Conservation (phyloP, 2,888 invertebrate species). For the Pecten maximus region DNA sequence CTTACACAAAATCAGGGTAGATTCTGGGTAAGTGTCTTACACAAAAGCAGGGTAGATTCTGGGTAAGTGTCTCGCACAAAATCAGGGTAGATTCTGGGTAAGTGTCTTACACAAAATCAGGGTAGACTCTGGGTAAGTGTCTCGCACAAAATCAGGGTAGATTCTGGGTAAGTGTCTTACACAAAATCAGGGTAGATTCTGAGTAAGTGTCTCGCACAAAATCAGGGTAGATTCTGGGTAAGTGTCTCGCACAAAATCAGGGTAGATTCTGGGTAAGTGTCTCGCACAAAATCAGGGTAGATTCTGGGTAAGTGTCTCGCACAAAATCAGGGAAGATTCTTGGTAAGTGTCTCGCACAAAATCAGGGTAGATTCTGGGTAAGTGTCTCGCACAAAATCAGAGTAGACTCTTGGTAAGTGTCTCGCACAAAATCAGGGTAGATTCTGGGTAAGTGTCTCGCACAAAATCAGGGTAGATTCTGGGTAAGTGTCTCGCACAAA, state of each 20-base stretch:
- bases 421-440: not conserved
- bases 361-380: not conserved
- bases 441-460: not conserved
- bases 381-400: not conserved
- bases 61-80: slow-evolving; percentile 6
- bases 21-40: not conserved
- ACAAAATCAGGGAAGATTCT: not conserved
- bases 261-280: not conserved
- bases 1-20: not conserved
- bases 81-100: not conserved
- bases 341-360: not conserved
- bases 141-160: not conserved
- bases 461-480: not conserved
- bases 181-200: not conserved
- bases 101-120: not conserved
- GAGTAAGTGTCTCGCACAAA: not conserved
- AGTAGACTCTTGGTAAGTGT: not conserved
- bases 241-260: not conserved
- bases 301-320: not conserved
- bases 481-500: not conserved
- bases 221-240: not conserved
- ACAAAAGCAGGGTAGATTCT: not conserved
- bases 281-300: not conserved
- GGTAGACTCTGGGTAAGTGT: not conserved
- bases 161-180: not conserved